These are phyloP conservation scores for Stegodyphus dumicola DNA, from an alignment of 1,140 invertebrate species.

Conservation along the genomic window DNA sequence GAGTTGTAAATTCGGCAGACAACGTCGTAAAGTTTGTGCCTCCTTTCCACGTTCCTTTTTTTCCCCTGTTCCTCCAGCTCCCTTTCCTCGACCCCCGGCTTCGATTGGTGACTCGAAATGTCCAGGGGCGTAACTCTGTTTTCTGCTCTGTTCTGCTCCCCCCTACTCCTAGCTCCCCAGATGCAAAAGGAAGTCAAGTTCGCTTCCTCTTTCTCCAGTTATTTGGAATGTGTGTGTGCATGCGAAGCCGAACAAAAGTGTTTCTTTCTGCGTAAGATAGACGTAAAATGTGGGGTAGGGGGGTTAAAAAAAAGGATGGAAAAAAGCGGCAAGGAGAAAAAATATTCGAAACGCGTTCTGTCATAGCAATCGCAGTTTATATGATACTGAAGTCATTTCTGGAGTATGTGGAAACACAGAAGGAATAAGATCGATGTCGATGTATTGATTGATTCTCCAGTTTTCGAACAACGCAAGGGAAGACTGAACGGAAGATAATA, in stretches of 20 bases:
- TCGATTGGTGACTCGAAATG: constrained; percentile 56
- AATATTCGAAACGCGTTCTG: constrained; percentile 29
- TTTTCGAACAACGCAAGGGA: too few species aligned
- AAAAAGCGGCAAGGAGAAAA: background rate
- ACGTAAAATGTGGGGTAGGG: constrained; percentile 17
- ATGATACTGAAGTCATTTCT: constrained; percentile 56
- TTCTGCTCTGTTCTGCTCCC: constrained; percentile 23
- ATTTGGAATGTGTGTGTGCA: constrained; percentile 45
- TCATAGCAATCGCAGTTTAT: constrained; percentile 58
- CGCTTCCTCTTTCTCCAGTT: constrained; percentile 36
- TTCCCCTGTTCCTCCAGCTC: background rate
- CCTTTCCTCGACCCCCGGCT: background rate
- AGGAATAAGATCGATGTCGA: constrained; percentile 36
- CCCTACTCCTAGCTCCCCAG: constrained; percentile 11
- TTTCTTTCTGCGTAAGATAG: constrained; percentile 33
- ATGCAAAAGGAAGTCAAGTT: constrained; percentile 45
- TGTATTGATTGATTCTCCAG: background rate
- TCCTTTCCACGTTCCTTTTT: constrained; percentile 12
- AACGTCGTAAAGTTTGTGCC: constrained; percentile 59
- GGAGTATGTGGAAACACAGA: constrained; percentile 42
- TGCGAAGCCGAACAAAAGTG: constrained; percentile 47
- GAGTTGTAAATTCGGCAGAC: constrained; percentile 57
- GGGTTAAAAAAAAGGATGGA: background rate
- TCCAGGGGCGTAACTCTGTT: constrained; percentile 54
- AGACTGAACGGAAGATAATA: too few species aligned